Base-by-base conservation (phyloP, 2,113 vertebrate genomes). In the Sylvia atricapilla region DNA sequence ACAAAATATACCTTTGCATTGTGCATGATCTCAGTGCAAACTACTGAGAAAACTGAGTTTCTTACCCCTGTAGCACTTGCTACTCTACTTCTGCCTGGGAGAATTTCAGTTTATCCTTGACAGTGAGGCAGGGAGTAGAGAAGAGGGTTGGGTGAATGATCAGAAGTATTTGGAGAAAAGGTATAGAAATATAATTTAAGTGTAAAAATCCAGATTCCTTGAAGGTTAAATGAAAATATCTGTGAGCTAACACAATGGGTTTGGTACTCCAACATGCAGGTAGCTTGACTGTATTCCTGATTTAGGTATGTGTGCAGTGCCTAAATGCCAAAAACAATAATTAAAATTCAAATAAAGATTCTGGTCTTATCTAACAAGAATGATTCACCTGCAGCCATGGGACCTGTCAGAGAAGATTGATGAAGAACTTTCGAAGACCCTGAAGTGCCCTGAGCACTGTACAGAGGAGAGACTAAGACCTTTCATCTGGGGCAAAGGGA, bases 381-480 rank as follows among this genome's bases (percentile, higher is more conserved):
- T 96, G 96, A 94, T 95, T 94, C 94, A 95, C 53, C 70, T 80
- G 74, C 49, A 96, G 78, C 84, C 0, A 1, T 90, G 82, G 81
- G 81, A 95, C 58, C 85, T 92, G 95, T 78, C 91, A 89, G 44
- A 87, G 67, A 96, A 95, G 91, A 95, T 81, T 95, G 96, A 95
- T 86, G 60, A 86, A 94, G 72, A 94, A 91, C 72, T 88, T 94
- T 93, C 22, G 68, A 85, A 95, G 70, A 93, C 74, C 77, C 88
- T 67, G 73, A 77, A 68, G 25, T 79, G 87, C 50, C 49, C 67
- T 90, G 52, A 79, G 68, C 35, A 25, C 37, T 78, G 60, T 63
- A 91, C 81, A 96, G 95, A 95, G 78, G 77, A 64, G 24, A 85
- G 46, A 64, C 55, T 30, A 30, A 95, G 74, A 95, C 73, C 74